Evolutionary conservation across 2,113 vertebrate species (phyloP), one percentile per base, ranked within the genome.

Genomic region (Narcine bancroftii): DNA sequence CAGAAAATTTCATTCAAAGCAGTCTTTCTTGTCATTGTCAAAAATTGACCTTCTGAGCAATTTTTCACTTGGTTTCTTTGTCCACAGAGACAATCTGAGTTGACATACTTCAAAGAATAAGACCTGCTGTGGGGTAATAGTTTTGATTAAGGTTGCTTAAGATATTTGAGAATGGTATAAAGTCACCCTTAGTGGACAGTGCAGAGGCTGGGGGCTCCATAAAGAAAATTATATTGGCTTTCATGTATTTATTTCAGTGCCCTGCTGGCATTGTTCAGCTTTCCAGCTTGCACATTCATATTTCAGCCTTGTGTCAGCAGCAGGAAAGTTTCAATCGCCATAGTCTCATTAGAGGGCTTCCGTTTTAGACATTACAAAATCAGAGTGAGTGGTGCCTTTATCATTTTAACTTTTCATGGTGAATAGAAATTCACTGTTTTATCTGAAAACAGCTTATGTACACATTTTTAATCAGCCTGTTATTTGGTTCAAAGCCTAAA

Each of bases 231-330:
- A 60, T 21, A 19, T 85, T 56, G 53, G 53, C 13, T 85, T 60
- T 36, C 81, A 6, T 85, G 53, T 56, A 56, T 56, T 85, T 85
- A 85, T 6, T 19, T 85, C 79, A 83, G 4, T 7, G 53, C 26
- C 53, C 79, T 53, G 47, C 9, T 13, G 26, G 10, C 47, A 5
- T 45, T 53, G 50, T 83, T 53, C 50, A 56, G 79, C 26, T 56
- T 17, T 83, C 53, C 53, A 85, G 53, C 33, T 33, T 60, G 81
- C 50, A 85, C 29, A 5, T 85, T 33, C n/a, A 56, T 60, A n/a
- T 85, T 85, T 60, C 53, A 85, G 56, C 26, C 33, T 85, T 60
- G 53, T 85, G 81, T 53, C 53, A 60, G 81, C 81, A 85, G 81
- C 50, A 85, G 81, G 81, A 85, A 60, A 60, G 50, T n/a, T 53